These are phyloP conservation scores for Sternarchorhynchus goeldii DNA, from an alignment of 2,797 vertebrate genomes.

Conservation along the genomic window DNA sequence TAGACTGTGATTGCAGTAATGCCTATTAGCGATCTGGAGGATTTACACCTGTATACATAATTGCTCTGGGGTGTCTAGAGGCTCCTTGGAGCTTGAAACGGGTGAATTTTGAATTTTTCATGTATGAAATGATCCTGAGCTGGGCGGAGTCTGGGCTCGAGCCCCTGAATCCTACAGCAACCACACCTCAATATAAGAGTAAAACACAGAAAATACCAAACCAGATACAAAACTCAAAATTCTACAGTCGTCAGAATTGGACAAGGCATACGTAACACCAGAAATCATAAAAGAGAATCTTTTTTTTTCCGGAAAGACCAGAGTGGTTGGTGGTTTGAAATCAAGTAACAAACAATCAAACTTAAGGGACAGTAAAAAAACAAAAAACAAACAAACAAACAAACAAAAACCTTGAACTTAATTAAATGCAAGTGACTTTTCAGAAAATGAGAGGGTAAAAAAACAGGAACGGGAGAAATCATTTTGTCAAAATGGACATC, in stretches of 20 bases:
- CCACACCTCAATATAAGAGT: slow-evolving; percentile 85
- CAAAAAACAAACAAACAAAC: slow-evolving; percentile 68
- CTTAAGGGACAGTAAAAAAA: slow-evolving; percentile 70
- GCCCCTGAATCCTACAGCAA: slow-evolving; percentile 90
- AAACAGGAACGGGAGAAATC: slow-evolving; percentile 80
- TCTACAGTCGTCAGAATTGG: slow-evolving; percentile 83
- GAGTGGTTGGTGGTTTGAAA: slow-evolving; percentile 65
- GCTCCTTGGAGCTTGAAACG: neutral
- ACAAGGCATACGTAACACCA: slow-evolving; percentile 82
- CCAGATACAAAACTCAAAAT: slow-evolving; percentile 81
- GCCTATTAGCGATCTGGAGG: neutral
- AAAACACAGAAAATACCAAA: slow-evolving; percentile 82
- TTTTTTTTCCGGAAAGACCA: slow-evolving; percentile 53
- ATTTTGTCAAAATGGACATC: slow-evolving; percentile 99
- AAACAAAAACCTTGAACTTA: slow-evolving; percentile 75
- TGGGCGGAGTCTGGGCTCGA: slow-evolving; percentile 75
- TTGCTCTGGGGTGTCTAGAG: neutral
- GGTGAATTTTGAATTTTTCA: neutral
- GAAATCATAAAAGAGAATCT: slow-evolving; percentile 85
- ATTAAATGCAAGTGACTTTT: slow-evolving; percentile 90
- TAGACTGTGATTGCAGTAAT: slow-evolving; percentile 13
- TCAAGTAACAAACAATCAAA: slow-evolving; percentile 65
- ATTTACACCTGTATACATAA: neutral
- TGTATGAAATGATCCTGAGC: slow-evolving; percentile 28
- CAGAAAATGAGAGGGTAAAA: slow-evolving; percentile 70